phyloP scores from a whole-genome alignment of 2,797 vertebrate species.

The Urophycis tenuis region DNA sequence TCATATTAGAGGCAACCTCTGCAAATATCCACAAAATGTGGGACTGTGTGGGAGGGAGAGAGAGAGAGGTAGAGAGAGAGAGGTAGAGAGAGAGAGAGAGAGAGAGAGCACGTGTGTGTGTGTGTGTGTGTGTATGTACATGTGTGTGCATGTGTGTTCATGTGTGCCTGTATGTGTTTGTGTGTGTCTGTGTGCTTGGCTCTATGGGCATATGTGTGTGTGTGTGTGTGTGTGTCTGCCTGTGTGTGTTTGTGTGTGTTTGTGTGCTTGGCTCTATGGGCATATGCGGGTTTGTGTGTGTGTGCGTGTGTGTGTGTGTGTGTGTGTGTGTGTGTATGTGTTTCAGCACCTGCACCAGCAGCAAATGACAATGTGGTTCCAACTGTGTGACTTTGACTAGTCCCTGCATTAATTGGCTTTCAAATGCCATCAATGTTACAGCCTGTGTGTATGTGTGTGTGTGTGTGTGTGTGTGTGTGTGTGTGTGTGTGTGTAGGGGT shows the following conservation, averaged over 20 bases:
- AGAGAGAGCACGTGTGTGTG: no score
- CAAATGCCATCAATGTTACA: conserved; percentile 24
- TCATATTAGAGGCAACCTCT: background rate
- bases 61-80: no score
- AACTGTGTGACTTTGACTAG: conserved; percentile 28
- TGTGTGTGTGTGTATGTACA: no score
- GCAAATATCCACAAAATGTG: background rate
- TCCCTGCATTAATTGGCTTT: conserved; percentile 42
- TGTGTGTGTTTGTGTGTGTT: no score
- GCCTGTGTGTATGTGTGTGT: conserved; percentile 16
- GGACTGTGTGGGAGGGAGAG: conserved; percentile 4
- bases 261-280: no score
- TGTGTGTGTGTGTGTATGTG: background rate
- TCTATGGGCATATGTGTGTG: no score
- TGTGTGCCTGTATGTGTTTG: no score
- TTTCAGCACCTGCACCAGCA: background rate
- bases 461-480: conserved; percentile 2
- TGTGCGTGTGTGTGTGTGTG: background rate
- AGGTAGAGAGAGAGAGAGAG: no score
- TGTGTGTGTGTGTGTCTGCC: no score
- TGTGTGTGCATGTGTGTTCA: no score
- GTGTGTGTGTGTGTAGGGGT: background rate
- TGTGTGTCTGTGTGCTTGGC: no score
- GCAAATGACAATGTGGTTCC: conserved; percentile 17
- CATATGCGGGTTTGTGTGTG: no score